These are phyloP conservation scores for Tiphia femorata DNA, from an alignment of 2,888 invertebrate species.

Conservation along the genomic window DNA sequence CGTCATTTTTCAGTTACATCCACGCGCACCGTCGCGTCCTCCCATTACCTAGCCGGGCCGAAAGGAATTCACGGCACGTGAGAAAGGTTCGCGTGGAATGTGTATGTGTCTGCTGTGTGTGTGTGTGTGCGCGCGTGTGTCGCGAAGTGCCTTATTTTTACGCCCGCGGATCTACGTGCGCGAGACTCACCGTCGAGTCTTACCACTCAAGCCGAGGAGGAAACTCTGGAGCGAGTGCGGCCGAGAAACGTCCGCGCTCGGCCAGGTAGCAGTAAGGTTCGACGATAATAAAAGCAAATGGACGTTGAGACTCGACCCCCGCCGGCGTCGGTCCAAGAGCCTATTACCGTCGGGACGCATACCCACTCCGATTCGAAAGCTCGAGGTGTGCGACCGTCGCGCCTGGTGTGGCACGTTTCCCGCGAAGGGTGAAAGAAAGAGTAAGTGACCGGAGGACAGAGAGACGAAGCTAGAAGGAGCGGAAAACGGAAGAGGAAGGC, in stretches of 20 bases:
- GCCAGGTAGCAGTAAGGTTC: not conserved
- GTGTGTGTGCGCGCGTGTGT: too few species aligned
- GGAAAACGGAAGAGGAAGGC: too few species aligned
- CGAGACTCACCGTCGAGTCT: constrained; percentile 23
- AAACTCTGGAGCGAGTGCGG: constrained; percentile 4
- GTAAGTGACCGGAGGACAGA: too few species aligned
- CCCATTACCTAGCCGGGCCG: constrained; percentile 12
- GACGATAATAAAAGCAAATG: constrained; percentile 25
- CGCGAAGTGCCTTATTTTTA: constrained; percentile 28
- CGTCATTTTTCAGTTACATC: constrained; percentile 18
- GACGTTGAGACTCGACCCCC: constrained; percentile 3
- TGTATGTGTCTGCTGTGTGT: too few species aligned
- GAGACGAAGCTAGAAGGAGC: too few species aligned
- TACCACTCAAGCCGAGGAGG: constrained; percentile 22
- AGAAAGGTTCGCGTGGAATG: too few species aligned
- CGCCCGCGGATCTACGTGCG: constrained; percentile 26
- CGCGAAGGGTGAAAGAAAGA: too few species aligned
- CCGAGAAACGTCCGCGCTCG: not conserved
- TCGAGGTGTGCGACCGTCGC: too few species aligned
- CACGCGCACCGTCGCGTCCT: constrained; percentile 5
- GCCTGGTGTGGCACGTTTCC: too few species aligned
- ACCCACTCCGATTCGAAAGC: not conserved
- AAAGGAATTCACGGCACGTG: constrained; percentile 27
- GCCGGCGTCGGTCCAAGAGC: not conserved
- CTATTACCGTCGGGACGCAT: not conserved